Conservation (phyloP, 1,140 invertebrate species). For the Dendroctonus valens region DNA sequence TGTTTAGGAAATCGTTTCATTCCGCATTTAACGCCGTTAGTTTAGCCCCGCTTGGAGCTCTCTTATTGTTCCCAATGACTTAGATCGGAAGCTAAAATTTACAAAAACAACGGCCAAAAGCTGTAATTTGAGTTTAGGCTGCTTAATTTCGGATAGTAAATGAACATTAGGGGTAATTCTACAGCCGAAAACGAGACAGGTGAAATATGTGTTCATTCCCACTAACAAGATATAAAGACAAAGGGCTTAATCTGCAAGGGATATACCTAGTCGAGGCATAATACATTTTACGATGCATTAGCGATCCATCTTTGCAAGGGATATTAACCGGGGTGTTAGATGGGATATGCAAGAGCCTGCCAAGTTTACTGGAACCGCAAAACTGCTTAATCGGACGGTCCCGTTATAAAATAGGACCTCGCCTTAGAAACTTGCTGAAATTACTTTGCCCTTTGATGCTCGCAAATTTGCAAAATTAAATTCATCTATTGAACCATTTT, state of each 20-base stretch:
- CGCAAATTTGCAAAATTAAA: too few relatives aligned
- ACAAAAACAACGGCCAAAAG: too few relatives aligned
- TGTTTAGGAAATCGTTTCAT: slow-evolving; percentile 9
- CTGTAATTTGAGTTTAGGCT: too few relatives aligned
- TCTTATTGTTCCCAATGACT: too few relatives aligned
- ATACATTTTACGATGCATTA: slow-evolving; percentile 29
- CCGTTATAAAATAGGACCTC: slow-evolving; percentile 44
- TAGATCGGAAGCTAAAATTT: too few relatives aligned
- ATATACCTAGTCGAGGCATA: slow-evolving; percentile 18
- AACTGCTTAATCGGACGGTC: slow-evolving; percentile 49
- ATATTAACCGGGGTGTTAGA: slow-evolving; percentile 21
- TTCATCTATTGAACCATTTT: too few relatives aligned
- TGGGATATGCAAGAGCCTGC: slow-evolving; percentile 21
- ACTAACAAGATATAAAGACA: slow-evolving; percentile 3
- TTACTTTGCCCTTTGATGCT: not conserved
- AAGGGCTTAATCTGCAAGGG: slow-evolving; percentile 7
- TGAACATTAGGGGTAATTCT: too few relatives aligned
- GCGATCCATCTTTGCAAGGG: slow-evolving; percentile 23
- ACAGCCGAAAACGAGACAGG: not conserved
- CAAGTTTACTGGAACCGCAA: slow-evolving; percentile 46
- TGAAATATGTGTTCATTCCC: not conserved
- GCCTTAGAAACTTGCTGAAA: slow-evolving; percentile 1
- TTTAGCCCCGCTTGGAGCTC: not conserved
- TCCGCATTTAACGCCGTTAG: slow-evolving; percentile 1
- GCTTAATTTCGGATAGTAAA: too few relatives aligned